phyloP scores from a whole-genome alignment of 2,888 invertebrate genomes.

The Copidosoma aretas region DNA sequence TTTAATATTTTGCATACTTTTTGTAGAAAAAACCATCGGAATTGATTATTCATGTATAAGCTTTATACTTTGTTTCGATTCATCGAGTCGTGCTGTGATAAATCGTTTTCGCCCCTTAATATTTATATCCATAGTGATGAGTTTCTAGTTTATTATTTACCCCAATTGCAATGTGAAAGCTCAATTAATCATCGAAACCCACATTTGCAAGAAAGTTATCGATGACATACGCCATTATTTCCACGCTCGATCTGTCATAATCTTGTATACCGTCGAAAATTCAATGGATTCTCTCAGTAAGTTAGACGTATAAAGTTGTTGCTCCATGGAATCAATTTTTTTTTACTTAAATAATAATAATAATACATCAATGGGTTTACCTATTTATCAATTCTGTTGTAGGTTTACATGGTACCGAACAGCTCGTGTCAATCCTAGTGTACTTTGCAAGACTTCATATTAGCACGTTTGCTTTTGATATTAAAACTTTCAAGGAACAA shows the following conservation, averaged over 20 bases:
- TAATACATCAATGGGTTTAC: no score
- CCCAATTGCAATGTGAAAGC: not conserved
- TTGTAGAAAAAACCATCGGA: no score
- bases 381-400: not conserved
- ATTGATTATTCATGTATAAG: no score
- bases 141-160: no score
- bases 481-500: slow-evolving; percentile 52
- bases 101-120: no score
- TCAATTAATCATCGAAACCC: slow-evolving; percentile 23
- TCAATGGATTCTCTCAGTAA: slow-evolving; percentile 37
- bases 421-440: slow-evolving; percentile 44
- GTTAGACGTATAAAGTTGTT: no score
- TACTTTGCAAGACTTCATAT: slow-evolving; percentile 49
- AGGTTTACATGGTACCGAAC: slow-evolving; percentile 46
- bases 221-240: slow-evolving; percentile 53
- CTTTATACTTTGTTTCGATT: no score
- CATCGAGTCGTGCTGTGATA: no score
- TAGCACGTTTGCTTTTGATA: slow-evolving; percentile 54
- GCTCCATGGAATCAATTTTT: no score
- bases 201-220: slow-evolving; percentile 51
- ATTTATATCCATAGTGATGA: no score
- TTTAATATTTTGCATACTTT: no score
- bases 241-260: slow-evolving; percentile 58
- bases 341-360: no score
- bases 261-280: slow-evolving; percentile 49